Evolutionary conservation across 2,888 invertebrate genomes (phyloP), one percentile per base, ranked within the genome.

Genomic region (Keiferia lycopersicella): DNA sequence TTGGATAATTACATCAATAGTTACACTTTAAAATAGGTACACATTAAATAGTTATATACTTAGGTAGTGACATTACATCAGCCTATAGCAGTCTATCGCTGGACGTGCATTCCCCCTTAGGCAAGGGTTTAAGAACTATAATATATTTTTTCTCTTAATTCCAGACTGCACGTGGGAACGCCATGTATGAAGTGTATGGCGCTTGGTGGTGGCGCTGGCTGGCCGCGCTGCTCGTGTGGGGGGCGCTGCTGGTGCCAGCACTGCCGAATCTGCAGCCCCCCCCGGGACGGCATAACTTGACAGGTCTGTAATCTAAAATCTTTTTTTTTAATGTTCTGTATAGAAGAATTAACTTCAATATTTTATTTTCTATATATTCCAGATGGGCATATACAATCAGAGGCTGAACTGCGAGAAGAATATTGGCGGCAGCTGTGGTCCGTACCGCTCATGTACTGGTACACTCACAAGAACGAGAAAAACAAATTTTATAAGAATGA

Each of bases 401-500:
- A 97, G 80, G 96, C 95, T 64, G 94, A 95, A 81, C 91, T 96
- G 69, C 94, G 96, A 62, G 94, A 94, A 65, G 96, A 96, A 79
- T 95, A 97, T 64, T 96, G 96, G 82, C 93, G 94, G 14, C 93
- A 95, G 50, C 93, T 97, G 79, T 97, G 97, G 4, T 97, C 96
- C 72, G 91, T 98, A 48, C 98, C 98, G 2, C 94, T 97, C 59
- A 94, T 94, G 65, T 97, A n/a, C n/a, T n/a, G n/a, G n/a, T n/a
- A n/a, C n/a, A n/a, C n/a, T n/a, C n/a, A n/a, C n/a, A n/a, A n/a
- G n/a, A n/a, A n/a, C n/a, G n/a, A n/a, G n/a, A n/a, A n/a, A n/a
- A n/a, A n/a, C n/a, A n/a, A n/a, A n/a, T n/a, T n/a, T n/a, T n/a
- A n/a, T n/a, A n/a, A n/a, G n/a, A n/a, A n/a, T n/a, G n/a, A n/a